phyloP scores from a whole-genome alignment of 2,888 invertebrate genomes.

The Perizoma flavofasciatum region DNA sequence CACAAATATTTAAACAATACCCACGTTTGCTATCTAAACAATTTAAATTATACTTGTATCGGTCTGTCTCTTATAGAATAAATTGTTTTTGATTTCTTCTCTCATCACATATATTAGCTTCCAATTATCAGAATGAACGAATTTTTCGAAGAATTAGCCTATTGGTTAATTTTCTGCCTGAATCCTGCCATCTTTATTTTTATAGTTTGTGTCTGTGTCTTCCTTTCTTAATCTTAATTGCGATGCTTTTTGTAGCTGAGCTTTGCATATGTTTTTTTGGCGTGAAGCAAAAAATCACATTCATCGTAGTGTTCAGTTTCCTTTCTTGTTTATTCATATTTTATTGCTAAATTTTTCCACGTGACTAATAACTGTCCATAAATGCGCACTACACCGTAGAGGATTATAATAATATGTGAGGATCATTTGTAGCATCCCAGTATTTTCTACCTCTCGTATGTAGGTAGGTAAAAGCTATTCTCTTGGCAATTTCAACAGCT shows the following conservation, averaged over 20 bases:
- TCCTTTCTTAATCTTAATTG: not conserved
- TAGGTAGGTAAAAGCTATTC: slow-evolving; percentile 36
- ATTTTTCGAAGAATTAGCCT: not conserved
- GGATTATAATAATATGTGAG: slow-evolving; percentile 73
- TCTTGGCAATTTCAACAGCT: slow-evolving; percentile 34
- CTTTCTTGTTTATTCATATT: slow-evolving; percentile 77
- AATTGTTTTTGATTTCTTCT: not conserved
- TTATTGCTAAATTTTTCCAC: slow-evolving; percentile 75
- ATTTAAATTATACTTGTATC: not conserved
- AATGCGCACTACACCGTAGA: slow-evolving; percentile 76
- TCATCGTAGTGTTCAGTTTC: slow-evolving; percentile 60
- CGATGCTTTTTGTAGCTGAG: slow-evolving; percentile 1
- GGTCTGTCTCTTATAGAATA: not conserved
- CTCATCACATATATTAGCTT: too few species aligned
- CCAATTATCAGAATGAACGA: not conserved
- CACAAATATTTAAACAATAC: not conserved
- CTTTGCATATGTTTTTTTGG: not conserved
- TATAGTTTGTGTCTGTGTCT: not conserved
- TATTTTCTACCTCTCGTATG: slow-evolving; percentile 56
- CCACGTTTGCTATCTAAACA: not conserved
- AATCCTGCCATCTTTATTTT: not conserved
- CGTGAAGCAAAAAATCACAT: slow-evolving; percentile 45
- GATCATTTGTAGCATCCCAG: slow-evolving; percentile 64
- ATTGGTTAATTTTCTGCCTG: not conserved
- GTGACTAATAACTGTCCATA: slow-evolving; percentile 78